Evolutionary conservation across 2,113 vertebrate species (phyloP), one percentile per base, ranked within the genome.

Genomic region (Falcunculus frontatus): DNA sequence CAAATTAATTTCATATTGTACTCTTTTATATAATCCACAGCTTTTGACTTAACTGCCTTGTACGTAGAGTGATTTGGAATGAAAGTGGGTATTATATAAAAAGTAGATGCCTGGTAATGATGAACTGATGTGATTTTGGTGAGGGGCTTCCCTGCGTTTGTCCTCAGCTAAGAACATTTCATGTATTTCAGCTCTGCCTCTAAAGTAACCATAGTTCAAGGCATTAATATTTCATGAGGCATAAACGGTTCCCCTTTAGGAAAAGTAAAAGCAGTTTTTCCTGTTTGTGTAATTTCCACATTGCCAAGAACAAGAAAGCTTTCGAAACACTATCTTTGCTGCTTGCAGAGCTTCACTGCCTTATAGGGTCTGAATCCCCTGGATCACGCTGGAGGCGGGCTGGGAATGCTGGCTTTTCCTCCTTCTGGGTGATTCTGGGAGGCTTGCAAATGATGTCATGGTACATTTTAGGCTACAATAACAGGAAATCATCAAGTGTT

Each of bases 401-500:
- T 79, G 84, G 73, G 95, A 96, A 92, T 94, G 85, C 89, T 94
- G 92, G 37, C 78, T 93, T 97, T 97, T 97, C 96, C 94, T 96
- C 84, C 91, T 96, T 93, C 93, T 95, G 93, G 89, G 95, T 93
- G 85, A 97, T 96, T 94, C 93, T 95, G 72, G 95, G 96, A 97
- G 97, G 96, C 95, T 94, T 50, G 29, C 78, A 85, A 94, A 97
- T 98, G 98, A 98, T 97, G 97, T 98, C 97, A 98, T 95, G 85
- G 96, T 96, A 97, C 96, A 70, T 95, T 98, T 98, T 97, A 95
- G 96, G 97, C 97, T 98, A 97, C 98, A 98, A 98, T 97, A 98
- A 98, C 98, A 98, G 98, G 98, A 98, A 98, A 97, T 97, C 95
- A 96, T 96, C 90, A 77, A 98, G 96, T 98, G 97, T 98, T 98